Conservation (phyloP, 2,888 invertebrate species). For the Neuroscelio doddi region DNA sequence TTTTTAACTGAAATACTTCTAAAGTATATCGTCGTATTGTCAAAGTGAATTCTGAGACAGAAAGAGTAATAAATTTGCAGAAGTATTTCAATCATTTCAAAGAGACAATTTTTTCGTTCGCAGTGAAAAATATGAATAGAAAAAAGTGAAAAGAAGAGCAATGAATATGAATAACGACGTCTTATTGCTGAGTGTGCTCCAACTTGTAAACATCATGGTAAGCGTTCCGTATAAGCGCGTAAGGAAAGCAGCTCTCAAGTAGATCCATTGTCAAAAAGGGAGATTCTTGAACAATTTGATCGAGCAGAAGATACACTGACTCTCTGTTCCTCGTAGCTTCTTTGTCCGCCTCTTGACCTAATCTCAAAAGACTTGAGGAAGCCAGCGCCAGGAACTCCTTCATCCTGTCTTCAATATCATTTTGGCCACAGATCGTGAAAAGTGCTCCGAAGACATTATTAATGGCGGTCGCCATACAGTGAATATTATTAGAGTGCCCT, state of each 20-base stretch:
- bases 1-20: too few species aligned
- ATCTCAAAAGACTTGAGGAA: slow-evolving; percentile 93
- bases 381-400: slow-evolving; percentile 95
- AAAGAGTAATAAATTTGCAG: too few species aligned
- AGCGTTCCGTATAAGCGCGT: slow-evolving; percentile 96
- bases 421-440: slow-evolving; percentile 96
- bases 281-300: slow-evolving; percentile 98
- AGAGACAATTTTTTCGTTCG: too few species aligned
- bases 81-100: too few species aligned
- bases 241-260: slow-evolving; percentile 98
- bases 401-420: slow-evolving; percentile 97
- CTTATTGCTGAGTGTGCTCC: slow-evolving; percentile 78
- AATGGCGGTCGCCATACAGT: slow-evolving; percentile 97
- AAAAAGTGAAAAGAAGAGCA: too few species aligned
- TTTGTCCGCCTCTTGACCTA: slow-evolving; percentile 96
- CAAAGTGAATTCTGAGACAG: too few species aligned
- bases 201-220: slow-evolving; percentile 97
- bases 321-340: slow-evolving; percentile 95
- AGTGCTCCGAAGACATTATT: slow-evolving; percentile 97
- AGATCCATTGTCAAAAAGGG: slow-evolving; percentile 99
- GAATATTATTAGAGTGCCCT: slow-evolving; percentile 99
- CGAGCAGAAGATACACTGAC: slow-evolving; percentile 95
- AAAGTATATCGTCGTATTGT: too few species aligned
- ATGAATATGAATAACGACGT: background rate
- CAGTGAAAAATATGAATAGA: too few species aligned